Evolutionary conservation across 23 tunicate genomes (phyloP).

Genomic region (Styela plicata): DNA sequence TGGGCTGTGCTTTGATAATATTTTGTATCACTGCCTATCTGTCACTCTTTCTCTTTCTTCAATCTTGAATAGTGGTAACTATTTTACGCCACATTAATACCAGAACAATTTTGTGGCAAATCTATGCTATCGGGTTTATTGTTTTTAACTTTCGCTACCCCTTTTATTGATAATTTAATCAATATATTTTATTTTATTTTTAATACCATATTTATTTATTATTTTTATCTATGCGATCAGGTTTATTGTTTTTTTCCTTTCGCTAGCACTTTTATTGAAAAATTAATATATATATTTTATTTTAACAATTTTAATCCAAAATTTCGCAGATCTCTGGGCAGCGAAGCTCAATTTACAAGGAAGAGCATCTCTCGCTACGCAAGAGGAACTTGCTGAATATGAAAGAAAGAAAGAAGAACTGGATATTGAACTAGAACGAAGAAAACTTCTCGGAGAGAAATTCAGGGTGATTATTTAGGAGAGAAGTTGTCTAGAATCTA

Average conservation of each 20-base stretch:
- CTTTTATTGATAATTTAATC: no score
- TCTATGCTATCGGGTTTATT: no score
- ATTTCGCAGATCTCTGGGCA: constrained; percentile 74
- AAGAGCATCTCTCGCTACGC: constrained; percentile 53
- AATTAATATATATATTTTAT: not conserved
- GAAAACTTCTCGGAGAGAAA: constrained; percentile 80
- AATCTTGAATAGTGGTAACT: no score
- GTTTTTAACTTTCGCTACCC: no score
- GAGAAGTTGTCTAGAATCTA: no score
- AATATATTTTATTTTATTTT: no score
- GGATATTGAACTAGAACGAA: constrained; percentile 82
- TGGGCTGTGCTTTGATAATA: no score
- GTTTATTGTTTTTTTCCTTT: not conserved
- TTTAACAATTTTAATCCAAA: not conserved
- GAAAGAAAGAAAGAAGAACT: constrained; percentile 79
- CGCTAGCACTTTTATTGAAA: not conserved
- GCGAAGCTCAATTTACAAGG: constrained; percentile 80
- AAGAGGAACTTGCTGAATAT: constrained; percentile 77
- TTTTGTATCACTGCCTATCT: no score
- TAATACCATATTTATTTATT: not conserved
- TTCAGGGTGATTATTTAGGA: constrained; percentile 32
- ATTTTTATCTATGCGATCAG: not conserved
- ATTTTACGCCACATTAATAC: no score
- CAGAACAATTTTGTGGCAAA: no score
- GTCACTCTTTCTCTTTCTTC: no score